Evolutionary conservation across 2,888 invertebrate species (phyloP).

Genomic region (Philonicus albiceps): DNA sequence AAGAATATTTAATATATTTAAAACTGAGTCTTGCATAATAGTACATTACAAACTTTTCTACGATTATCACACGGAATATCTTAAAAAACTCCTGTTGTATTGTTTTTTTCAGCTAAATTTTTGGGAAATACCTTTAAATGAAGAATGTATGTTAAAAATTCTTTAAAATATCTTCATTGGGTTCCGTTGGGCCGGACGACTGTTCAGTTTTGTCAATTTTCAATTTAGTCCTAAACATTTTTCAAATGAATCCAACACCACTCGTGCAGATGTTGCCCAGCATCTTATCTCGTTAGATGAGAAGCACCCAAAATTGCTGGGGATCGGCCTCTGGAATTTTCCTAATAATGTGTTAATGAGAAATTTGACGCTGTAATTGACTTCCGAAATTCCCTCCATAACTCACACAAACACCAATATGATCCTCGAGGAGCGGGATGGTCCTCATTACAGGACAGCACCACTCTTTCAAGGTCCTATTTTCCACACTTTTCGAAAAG

Average conservation of each 20-base stretch:
- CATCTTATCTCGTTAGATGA: background rate
- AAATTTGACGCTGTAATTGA: conserved; percentile 46
- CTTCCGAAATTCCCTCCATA: conserved; percentile 41
- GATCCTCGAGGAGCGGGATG: background rate
- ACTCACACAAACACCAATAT: conserved; percentile 26
- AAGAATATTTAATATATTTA: too few species aligned
- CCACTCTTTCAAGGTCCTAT: background rate
- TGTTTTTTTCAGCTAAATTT: background rate
- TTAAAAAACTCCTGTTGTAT: too few species aligned
- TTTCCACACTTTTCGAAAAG: background rate
- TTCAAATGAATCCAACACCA: background rate
- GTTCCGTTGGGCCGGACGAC: background rate
- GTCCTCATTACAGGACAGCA: background rate
- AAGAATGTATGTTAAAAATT: background rate
- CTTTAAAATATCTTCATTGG: background rate
- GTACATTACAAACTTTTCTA: too few species aligned
- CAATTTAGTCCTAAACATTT: conserved; percentile 1
- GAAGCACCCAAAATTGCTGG: background rate
- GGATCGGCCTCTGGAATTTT: conserved; percentile 39
- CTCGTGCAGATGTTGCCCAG: background rate
- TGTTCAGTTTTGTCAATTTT: background rate
- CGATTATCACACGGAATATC: too few species aligned
- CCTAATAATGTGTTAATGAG: conserved; percentile 48
- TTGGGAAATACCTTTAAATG: background rate
- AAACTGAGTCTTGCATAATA: too few species aligned